Evolutionary conservation across 1,140 invertebrate species (phyloP).

Genomic region (Chironomus tepperi): DNA sequence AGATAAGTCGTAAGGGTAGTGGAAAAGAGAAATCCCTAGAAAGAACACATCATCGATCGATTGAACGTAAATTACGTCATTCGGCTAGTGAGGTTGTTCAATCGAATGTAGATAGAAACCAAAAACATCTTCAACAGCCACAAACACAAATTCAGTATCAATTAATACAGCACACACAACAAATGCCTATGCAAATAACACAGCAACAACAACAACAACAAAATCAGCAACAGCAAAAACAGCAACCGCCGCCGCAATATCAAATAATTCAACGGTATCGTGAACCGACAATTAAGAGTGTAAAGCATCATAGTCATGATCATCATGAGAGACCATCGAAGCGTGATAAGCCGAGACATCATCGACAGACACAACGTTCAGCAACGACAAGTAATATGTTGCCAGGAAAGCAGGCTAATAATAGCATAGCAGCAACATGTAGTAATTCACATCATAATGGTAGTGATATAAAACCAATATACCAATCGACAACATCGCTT

Average conservation of each 20-base stretch:
- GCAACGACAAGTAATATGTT: conserved; percentile 39
- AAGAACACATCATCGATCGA: conserved; percentile 25
- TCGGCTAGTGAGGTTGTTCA: conserved; percentile 37
- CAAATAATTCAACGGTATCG: conserved; percentile 25
- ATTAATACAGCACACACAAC: conserved; percentile 30
- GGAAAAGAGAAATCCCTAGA: conserved; percentile 26
- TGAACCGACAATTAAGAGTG: conserved; percentile 21
- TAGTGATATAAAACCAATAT: not conserved
- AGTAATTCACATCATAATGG: not conserved
- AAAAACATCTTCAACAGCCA: conserved; percentile 34
- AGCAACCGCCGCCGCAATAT: conserved; percentile 16
- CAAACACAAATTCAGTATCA: conserved; percentile 39
- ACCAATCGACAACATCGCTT: conserved; percentile 30
- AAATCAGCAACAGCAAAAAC: conserved; percentile 24
- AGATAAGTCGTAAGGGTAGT: not conserved
- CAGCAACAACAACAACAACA: not conserved
- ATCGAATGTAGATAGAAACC: conserved; percentile 23
- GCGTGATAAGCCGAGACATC: conserved; percentile 34
- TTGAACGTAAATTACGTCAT: conserved; percentile 32
- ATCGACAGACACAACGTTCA: conserved; percentile 39
- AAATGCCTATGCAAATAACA: conserved; percentile 11
- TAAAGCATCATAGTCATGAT: not conserved
- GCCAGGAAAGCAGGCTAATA: not conserved
- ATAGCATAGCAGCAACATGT: not conserved
- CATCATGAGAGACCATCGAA: conserved; percentile 29